These are phyloP conservation scores for Aptenodytes forsteri DNA, from an alignment of 2,113 vertebrate species.

Conservation along the genomic window DNA sequence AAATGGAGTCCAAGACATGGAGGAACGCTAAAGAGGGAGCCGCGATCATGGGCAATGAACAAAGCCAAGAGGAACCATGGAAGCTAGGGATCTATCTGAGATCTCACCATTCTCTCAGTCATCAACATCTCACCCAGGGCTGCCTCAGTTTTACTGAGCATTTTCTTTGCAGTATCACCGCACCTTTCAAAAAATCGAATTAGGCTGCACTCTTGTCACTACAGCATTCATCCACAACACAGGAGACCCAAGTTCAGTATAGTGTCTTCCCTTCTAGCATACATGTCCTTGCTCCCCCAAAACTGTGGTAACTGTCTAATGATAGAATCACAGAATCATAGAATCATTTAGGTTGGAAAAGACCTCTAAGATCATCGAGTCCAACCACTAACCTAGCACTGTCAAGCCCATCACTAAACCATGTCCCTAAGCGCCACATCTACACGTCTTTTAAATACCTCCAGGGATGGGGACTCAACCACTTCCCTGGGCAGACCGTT, in stretches of 20 bases:
- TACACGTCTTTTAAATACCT: background rate
- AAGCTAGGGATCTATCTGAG: background rate
- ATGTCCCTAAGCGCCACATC: background rate
- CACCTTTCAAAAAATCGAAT: background rate
- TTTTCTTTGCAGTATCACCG: background rate
- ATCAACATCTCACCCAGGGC: background rate
- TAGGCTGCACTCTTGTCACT: background rate
- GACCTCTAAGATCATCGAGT: background rate
- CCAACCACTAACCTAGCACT: background rate
- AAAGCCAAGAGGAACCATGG: background rate
- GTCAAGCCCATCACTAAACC: background rate
- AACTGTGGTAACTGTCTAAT: background rate
- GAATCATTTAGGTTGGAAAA: background rate
- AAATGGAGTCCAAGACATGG: background rate
- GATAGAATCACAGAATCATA: background rate
- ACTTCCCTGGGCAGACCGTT: background rate
- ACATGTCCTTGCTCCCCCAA: rapidly evolving
- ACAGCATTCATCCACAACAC: background rate
- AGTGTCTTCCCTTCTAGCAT: background rate
- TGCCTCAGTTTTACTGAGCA: background rate
- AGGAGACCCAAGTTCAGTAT: background rate
- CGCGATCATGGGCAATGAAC: rapidly evolving
- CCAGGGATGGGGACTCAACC: background rate
- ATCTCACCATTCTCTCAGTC: background rate
- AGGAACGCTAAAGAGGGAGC: background rate